These are phyloP conservation scores for Lytechinus variegatus DNA, from an alignment of 35 echinoderm and acorn worm species.

Conservation along the genomic window DNA sequence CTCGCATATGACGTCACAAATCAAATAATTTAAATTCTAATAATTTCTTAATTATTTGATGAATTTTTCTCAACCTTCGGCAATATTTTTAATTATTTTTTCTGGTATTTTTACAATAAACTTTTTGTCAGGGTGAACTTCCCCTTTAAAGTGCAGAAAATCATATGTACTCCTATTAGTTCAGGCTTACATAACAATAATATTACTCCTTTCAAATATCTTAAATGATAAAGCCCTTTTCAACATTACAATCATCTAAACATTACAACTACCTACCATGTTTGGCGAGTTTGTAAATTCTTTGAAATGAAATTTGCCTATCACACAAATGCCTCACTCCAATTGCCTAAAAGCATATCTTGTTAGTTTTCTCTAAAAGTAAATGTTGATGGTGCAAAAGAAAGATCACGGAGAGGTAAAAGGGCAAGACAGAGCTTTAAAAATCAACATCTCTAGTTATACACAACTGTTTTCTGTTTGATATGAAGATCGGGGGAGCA, in stretches of 20 bases:
- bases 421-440: not conserved
- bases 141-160: too few species aligned
- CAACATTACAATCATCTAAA: not conserved
- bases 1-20: too few species aligned
- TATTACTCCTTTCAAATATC: not conserved
- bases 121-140: too few species aligned
- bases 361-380: not conserved
- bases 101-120: too few species aligned
- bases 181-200: too few species aligned
- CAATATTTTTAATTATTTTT: too few species aligned
- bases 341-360: not conserved
- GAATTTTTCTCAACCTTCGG: too few species aligned
- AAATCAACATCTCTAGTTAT: not conserved
- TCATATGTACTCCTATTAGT: too few species aligned
- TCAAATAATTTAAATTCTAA: too few species aligned
- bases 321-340: not conserved
- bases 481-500: not conserved
- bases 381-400: not conserved
- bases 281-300: not conserved
- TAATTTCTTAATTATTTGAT: too few species aligned
- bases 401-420: not conserved
- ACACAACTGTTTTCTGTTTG: conserved; percentile 5
- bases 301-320: not conserved
- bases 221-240: not conserved
- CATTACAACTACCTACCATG: not conserved